Base-by-base conservation (phyloP, 2,888 invertebrate species). In the Neoaliturus tenellus region DNA sequence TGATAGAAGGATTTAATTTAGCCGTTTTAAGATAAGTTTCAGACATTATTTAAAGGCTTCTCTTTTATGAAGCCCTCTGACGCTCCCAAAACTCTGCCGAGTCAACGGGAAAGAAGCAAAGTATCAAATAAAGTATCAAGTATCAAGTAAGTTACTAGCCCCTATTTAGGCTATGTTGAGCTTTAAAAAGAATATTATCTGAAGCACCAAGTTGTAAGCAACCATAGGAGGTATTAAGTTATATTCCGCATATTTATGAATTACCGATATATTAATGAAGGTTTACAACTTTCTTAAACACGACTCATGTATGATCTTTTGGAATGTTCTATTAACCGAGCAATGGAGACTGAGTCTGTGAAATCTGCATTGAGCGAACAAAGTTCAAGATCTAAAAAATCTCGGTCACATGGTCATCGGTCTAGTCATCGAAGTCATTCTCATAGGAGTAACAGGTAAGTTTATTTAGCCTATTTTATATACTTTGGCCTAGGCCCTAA, bases 321-420 rank as follows among this genome's bases (percentile, higher is more conserved):
- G 85, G 86, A 87, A 82, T 85, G 84, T 84, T 85, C 85, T 78
- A 83, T 85, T 73, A 86, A 86, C 71, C 85, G 83, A 91, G 92
- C 92, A 90, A 97, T 97, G 97, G 98, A 98, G 93, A 97, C 97
- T 89, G 98, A 98, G 93, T 98, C 98, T 88, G 95, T 98, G 89
- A 95, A 97, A 90, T 98, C 98, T 83, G 93, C 92, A 87, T 91
- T 93, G 89, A 93, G 93, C 89, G 98, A 98, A 92, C 94, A 97
- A 89, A 98, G 97, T 91, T 95, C 96, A 89, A 94, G 96, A 14
- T 91, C 91, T 23, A 90, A 91, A 58, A 89, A 90, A 28, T 89
- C 89, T 80, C 87, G 89, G 83, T 88, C 87, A 67, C 88, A 88
- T 80, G 87, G 87, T 85, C 90, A 92, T 85, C 90, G 91, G 85